phyloP scores from a whole-genome alignment of 2,113 vertebrate genomes.

The Bubalus kerabau region DNA sequence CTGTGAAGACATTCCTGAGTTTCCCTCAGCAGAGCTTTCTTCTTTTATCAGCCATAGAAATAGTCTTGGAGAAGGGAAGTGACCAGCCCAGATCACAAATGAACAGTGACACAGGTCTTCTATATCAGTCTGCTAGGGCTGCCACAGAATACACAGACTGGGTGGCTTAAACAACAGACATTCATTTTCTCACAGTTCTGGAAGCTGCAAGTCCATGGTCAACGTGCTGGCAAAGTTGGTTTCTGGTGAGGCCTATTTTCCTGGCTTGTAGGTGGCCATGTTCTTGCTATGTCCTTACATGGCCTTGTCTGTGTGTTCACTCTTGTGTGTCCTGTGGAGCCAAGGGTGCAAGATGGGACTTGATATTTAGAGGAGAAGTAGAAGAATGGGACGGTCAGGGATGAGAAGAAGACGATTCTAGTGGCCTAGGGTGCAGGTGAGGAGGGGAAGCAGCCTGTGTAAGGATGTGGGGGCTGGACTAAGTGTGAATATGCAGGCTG shows the following conservation, averaged over 20 bases:
- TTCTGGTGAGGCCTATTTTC: neutral
- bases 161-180: neutral
- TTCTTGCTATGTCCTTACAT: neutral
- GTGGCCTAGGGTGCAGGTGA: neutral
- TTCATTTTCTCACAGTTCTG: neutral
- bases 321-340: neutral
- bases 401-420: neutral
- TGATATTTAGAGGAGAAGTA: neutral
- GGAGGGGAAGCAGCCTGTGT: neutral
- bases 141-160: neutral
- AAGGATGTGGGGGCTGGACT: neutral
- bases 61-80: neutral
- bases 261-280: neutral
- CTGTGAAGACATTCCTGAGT: neutral
- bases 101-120: neutral
- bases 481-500: neutral
- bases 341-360: neutral
- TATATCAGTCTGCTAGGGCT: neutral
- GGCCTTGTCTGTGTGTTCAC: neutral
- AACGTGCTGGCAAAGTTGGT: neutral
- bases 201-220: neutral
- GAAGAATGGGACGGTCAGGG: neutral
- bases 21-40: neutral
- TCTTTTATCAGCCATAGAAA: neutral
- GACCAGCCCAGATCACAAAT: neutral